Evolutionary conservation across 2,113 vertebrate species (phyloP), one percentile per base, ranked within the genome.

Genomic region (Neogobius melanostomus): DNA sequence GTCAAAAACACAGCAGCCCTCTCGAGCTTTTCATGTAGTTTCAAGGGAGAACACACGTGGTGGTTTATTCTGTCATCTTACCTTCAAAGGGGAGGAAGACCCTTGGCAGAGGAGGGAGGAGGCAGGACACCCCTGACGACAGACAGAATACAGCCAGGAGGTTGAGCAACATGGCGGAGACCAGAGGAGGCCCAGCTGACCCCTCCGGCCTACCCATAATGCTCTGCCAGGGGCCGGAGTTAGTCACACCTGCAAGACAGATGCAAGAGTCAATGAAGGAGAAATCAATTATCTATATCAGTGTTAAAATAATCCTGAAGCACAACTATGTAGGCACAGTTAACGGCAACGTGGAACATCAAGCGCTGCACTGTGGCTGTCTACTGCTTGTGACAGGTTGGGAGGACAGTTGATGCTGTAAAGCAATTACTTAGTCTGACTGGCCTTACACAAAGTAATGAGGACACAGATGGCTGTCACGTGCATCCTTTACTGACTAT

Each of bases 61-160:
- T 52, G 63, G 17, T 66, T 69, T 59, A 11, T 42, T 21, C 9
- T 44, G 57, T 44, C 57, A 42, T 57, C 83, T 85, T 89, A 93
- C 93, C 93, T 84, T 90, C 88, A 66, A 92, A 93, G 49, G 91
- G 65, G 16, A 93, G 89, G 82, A 92, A 89, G 76, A 93, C 84
- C 81, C 93, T 87, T 4, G 93, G 91, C 77, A 78, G 80, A 10
- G 91, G 92, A 36, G 87, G 91, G 11, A 76, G 71, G 63, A 92
- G 65, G 81, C 86, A 56, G 75, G 54, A 83, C 66, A 74, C 70
- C n/a, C 76, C 68, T 21, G 68, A 66, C 76, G 78, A 52, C 75
- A 91, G 72, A 21, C 90, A 66, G 45, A 54, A 66, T 50, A 91
- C 66, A 72, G 82, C 79, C 63, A 91, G 81, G 44, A 90, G 69